Base-by-base conservation (phyloP, 1,140 invertebrate species). In the Archivesica marissinica region DNA sequence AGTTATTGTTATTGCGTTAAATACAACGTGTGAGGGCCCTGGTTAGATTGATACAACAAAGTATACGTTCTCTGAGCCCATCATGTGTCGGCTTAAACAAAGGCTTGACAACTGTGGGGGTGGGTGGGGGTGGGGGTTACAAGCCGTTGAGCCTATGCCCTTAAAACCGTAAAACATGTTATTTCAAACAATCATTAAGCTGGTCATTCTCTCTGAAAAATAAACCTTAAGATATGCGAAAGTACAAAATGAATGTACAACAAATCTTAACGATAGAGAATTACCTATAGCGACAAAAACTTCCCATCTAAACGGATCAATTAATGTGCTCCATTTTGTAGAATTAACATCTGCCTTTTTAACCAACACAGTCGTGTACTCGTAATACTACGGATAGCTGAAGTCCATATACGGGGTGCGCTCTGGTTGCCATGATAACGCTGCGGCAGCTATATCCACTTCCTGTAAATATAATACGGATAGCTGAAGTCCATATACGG, bases 401-500 rank as follows among this genome's bases (percentile, higher is more conserved):
- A 72, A 72, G 68, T 72, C 68, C 68, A 72, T 50, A 23, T 28
- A 39, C 15, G 13, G 20, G 28, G 3, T 15, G 44, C 68, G 6
- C 4, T 50, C 44, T 44, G 68, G 20, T 20, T 72, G 68, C 11
- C 0, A 23, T 15, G 68, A 4, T 20, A 72, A 25, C 28, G 68
- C 39, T 28, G 68, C 68, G 11, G 68, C 68, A 28, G 50, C 68
- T 15, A 72, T 72, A 50, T 72, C 68, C 1, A 50, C 41, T 47
- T 72, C 68, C 68, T 72, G 68, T 17, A 70, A 11, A 20, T 13
- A 64, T 20, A 38, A 4, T 2, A 64, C 17, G 66, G 66, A 39
- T 72, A 72, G 50, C 39, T 72, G 20, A 72, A 72, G 30, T 72
- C 68, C 68, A 72, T 72, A 2, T 28, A 13, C 13, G 30, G 39